Evolutionary conservation across 2,888 invertebrate genomes (phyloP).

Genomic region (Strigamia transsilvanica): DNA sequence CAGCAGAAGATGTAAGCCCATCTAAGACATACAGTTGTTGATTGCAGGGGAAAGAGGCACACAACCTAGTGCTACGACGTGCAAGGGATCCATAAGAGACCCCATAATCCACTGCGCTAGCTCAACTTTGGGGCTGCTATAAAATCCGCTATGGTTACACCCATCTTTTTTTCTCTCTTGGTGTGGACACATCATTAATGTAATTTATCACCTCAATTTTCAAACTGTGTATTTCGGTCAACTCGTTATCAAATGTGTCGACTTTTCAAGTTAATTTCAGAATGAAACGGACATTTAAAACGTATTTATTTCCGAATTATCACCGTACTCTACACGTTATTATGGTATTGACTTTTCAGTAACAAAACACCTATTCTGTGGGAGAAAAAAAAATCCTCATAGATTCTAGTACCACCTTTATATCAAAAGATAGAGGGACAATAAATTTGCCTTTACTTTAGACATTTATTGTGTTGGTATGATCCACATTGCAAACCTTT

Average conservation of each 20-base stretch:
- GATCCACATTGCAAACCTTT: conserved; percentile 17
- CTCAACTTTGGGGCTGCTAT: conserved; percentile 45
- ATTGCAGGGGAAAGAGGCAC: conserved; percentile 40
- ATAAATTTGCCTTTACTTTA: conserved; percentile 40
- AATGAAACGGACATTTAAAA: background rate
- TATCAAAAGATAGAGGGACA: conserved; percentile 11
- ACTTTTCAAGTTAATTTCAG: background rate
- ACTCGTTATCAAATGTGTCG: background rate
- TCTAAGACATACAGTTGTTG: conserved; percentile 42
- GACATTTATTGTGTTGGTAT: conserved; percentile 35
- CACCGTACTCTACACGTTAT: background rate
- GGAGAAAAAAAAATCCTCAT: background rate
- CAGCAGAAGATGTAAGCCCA: conserved; percentile 31
- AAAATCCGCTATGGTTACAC: conserved; percentile 39
- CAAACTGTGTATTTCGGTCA: background rate
- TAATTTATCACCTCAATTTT: background rate
- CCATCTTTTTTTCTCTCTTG: conserved; percentile 17
- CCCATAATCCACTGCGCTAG: conserved; percentile 44
- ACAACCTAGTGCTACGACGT: conserved; percentile 36
- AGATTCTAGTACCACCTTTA: conserved; percentile 8
- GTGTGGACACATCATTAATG: background rate
- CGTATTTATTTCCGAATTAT: background rate
- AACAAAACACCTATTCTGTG: conserved; percentile 13
- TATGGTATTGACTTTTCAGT: conserved; percentile 35
- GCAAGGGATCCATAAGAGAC: conserved; percentile 43